A percentile compares a stretch with the other conserved stretches of the same genome.
phyloP scores from a whole-genome alignment of 2,888 invertebrate genomes.

The Habroteleia sp. region DNA sequence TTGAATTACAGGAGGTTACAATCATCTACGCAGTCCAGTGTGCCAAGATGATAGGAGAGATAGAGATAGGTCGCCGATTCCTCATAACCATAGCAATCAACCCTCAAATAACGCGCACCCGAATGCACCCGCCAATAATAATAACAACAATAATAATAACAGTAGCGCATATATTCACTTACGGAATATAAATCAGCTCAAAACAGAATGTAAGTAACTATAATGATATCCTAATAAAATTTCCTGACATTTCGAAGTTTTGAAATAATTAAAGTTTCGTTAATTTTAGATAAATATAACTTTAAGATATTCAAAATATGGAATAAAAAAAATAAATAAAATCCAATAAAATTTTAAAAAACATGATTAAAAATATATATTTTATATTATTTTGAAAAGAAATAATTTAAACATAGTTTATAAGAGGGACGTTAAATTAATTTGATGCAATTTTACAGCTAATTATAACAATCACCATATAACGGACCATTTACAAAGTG shows the following conservation, averaged over 20 bases:
- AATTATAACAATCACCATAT: constrained; percentile 79
- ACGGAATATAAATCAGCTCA: constrained; percentile 78
- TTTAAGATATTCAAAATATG: too few relatives aligned
- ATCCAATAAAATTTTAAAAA: too few relatives aligned
- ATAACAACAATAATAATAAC: constrained; percentile 70
- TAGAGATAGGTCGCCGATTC: constrained; percentile 70
- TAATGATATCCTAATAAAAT: too few relatives aligned
- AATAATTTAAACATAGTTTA: too few relatives aligned
- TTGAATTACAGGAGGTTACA: constrained; percentile 82
- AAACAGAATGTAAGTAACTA: constrained; percentile 79
- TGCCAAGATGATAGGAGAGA: constrained; percentile 79
- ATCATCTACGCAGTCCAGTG: constrained; percentile 83
- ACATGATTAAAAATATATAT: too few relatives aligned
- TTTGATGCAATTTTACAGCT: constrained; percentile 72
- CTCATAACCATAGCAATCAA: constrained; percentile 76
- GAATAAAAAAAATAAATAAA: too few relatives aligned
- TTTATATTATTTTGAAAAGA: too few relatives aligned
- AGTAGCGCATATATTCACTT: constrained; percentile 78
- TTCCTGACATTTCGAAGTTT: too few relatives aligned
- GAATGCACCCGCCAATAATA: constrained; percentile 75
- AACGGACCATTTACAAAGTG: constrained; percentile 76
- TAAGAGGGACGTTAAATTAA: too few relatives aligned
- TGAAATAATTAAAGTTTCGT: too few relatives aligned
- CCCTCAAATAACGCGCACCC: constrained; percentile 77
- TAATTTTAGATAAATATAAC: too few relatives aligned